Evolutionary conservation across 2,113 vertebrate species (phyloP), one percentile per base, ranked within the genome.

Genomic region (Dicaeum eximium): DNA sequence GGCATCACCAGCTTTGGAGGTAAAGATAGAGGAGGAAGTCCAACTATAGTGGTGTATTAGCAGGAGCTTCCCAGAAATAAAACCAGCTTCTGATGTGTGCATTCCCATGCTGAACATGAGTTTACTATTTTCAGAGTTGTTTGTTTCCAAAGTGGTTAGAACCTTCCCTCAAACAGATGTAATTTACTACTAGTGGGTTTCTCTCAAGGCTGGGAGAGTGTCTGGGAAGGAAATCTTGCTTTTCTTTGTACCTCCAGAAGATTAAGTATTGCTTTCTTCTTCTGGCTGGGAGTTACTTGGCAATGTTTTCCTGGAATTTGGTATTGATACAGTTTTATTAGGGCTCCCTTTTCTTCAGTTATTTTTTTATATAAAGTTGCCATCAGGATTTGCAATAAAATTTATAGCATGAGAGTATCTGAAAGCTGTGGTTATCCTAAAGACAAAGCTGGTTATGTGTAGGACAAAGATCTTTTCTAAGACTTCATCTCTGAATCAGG

Each of bases 101-200:
- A 48, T 95, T 94, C 67, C 42, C 21, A 30, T 73, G 54, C 64
- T 81, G 80, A 92, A 86, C 60, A 83, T 80, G 45, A 30, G 60
- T 56, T 42, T 86, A 54, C 71, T 94, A 73, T 95, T 95, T 93
- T 93, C 71, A 75, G 85, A 83, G 58, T 25, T 61, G 70, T 57
- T 85, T 94, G 50, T 58, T 88, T 97, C 71, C 66, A 51, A 56
- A 92, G 82, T 80, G 67, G n/a, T 93, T 90, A 90, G 56, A 94
- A 77, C 54, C 23, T 93, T 88, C 38, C 67, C 60, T 93, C 82
- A 70, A 73, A 66, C 50, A 94, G 58, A 61, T 92, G 54, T 86
- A 83, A 88, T 66, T 92, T 93, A 80, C 88, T 80, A 17, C 64
- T 74, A 5, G 3, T 2, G 2, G 44, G 13, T 92, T 85, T 86